A percentile compares a stretch with the other conserved stretches of the same genome.
These are phyloP conservation scores for Danaus chrysippus DNA, from an alignment of 2,888 invertebrate species.

Conservation along the genomic window DNA sequence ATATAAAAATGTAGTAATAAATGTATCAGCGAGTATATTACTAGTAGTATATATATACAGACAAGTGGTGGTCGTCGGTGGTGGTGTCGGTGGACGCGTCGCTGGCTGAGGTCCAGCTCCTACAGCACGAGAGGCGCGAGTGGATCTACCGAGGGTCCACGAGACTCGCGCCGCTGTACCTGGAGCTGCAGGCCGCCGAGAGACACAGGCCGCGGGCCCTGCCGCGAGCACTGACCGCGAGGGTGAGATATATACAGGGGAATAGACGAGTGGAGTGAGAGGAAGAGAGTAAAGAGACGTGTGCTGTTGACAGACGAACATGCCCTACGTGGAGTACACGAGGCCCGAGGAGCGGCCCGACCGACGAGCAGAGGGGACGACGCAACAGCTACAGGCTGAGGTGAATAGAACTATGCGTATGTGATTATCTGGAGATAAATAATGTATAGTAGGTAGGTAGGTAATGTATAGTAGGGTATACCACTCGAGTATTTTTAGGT, in stretches of 20 bases:
- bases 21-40: not conserved
- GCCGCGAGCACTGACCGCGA: slow-evolving; percentile 43
- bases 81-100: slow-evolving; percentile 93
- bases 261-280: no score
- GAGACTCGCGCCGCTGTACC: slow-evolving; percentile 80
- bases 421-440: no score
- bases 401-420: no score
- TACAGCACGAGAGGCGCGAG: slow-evolving; percentile 86
- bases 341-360: slow-evolving; percentile 72
- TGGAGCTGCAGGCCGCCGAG: slow-evolving; percentile 65
- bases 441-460: no score
- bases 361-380: slow-evolving; percentile 47
- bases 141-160: slow-evolving; percentile 98
- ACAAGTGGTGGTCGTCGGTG: slow-evolving; percentile 87
- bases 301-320: slow-evolving; percentile 79
- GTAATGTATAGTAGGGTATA: no score
- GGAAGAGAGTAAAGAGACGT: no score
- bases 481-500: no score
- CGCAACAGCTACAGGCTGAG: no score
- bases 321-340: slow-evolving; percentile 89
- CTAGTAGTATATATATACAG: slow-evolving; percentile 49
- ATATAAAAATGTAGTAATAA: not conserved
- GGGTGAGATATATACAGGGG: no score
- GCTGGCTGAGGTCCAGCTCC: slow-evolving; percentile 90
- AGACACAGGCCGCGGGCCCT: slow-evolving; percentile 48